These are phyloP conservation scores for Iselma pallidipennis DNA, from an alignment of 2,888 invertebrate genomes.

Conservation along the genomic window DNA sequence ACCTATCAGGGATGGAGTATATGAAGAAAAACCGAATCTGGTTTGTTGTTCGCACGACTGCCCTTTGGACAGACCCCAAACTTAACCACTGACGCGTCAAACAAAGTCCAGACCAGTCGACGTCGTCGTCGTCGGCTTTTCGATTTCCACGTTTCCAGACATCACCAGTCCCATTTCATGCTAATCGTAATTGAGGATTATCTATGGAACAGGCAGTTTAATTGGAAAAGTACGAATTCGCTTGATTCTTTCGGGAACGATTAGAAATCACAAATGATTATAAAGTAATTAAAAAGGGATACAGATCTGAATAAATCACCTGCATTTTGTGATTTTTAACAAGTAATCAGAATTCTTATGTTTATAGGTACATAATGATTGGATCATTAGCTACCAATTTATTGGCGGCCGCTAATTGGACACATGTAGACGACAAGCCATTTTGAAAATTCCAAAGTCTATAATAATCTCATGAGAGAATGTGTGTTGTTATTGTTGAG, in stretches of 20 bases:
- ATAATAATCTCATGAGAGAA: neutral
- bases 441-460: neutral
- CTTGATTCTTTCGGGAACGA: too few relatives aligned
- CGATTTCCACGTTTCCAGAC: constrained; percentile 12
- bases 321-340: neutral
- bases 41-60: constrained; percentile 45
- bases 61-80: constrained; percentile 36
- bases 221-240: too few relatives aligned
- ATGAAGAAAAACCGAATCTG: constrained; percentile 48
- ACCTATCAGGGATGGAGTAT: neutral
- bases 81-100: constrained; percentile 42
- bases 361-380: constrained; percentile 2
- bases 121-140: constrained; percentile 13
- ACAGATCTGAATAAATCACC: neutral
- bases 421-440: neutral
- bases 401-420: neutral
- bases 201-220: neutral
- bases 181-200: neutral
- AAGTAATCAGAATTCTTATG: too few relatives aligned
- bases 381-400: constrained; percentile 1
- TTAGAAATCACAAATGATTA: neutral
- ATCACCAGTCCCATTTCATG: neutral
- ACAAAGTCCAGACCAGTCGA: constrained; percentile 32
- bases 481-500: neutral
- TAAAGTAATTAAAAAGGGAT: neutral